Conservation (phyloP, 2,888 invertebrate genomes). For the Bombyx huttoni region DNA sequence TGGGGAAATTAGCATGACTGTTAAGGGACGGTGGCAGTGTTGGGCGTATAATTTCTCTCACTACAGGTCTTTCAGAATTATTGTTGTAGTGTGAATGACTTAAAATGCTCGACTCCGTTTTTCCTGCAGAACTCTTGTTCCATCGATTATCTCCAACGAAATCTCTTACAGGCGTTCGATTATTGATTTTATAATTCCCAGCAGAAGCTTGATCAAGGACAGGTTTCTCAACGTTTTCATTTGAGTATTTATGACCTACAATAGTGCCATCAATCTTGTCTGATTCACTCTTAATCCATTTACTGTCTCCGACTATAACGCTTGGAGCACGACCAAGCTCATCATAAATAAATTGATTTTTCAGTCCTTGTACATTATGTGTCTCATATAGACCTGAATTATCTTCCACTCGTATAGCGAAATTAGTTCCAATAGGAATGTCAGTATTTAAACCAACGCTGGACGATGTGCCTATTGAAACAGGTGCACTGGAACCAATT, state of each 20-base stretch:
- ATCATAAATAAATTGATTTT: conserved; percentile 25
- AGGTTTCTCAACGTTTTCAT: conserved; percentile 14
- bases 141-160: conserved; percentile 46
- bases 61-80: conserved; percentile 11
- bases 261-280: conserved; percentile 16
- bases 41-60: conserved; percentile 10
- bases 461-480: conserved; percentile 34
- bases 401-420: conserved; percentile 63
- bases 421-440: conserved; percentile 64
- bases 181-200: conserved; percentile 5
- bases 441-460: conserved; percentile 46
- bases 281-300: conserved; percentile 46
- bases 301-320: conserved; percentile 38
- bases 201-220: background rate
- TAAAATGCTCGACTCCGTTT: conserved; percentile 15
- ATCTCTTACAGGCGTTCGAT: conserved; percentile 19
- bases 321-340: conserved; percentile 22
- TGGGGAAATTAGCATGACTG: conserved; percentile 66
- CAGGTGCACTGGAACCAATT: conserved; percentile 48
- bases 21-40: conserved; percentile 33
- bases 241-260: conserved; percentile 15
- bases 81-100: conserved; percentile 16
- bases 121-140: conserved; percentile 37
- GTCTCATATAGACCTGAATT: conserved; percentile 37
- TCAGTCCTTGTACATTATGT: conserved; percentile 34